Evolutionary conservation across 2,888 invertebrate genomes (phyloP).

Genomic region (Troilus luridus): DNA sequence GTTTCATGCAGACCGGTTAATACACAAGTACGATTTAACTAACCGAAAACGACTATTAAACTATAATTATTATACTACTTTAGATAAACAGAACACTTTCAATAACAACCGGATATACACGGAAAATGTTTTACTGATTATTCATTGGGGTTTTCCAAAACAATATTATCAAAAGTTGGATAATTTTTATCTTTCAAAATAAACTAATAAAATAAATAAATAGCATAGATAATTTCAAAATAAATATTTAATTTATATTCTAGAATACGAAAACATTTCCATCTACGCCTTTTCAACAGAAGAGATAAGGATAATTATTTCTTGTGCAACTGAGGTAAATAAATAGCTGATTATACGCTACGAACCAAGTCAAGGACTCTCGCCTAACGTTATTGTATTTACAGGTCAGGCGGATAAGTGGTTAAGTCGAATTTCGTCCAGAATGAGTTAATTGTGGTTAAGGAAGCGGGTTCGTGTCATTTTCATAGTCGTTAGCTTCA

Average conservation of each 20-base stretch:
- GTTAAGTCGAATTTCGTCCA: too few species aligned
- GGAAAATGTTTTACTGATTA: not conserved
- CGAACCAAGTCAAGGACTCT: constrained; percentile 1
- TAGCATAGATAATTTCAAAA: not conserved
- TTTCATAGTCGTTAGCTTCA: too few species aligned
- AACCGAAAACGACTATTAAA: too few species aligned
- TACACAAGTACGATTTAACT: too few species aligned
- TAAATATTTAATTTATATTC: constrained; percentile 1
- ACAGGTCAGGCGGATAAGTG: too few species aligned
- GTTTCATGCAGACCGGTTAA: too few species aligned
- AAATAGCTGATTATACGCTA: not conserved
- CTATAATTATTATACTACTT: too few species aligned
- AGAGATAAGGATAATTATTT: not conserved
- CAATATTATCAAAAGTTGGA: not conserved
- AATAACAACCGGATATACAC: not conserved
- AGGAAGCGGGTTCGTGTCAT: too few species aligned
- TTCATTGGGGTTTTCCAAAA: not conserved
- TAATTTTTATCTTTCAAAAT: not conserved
- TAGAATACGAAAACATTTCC: not conserved
- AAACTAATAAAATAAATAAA: not conserved
- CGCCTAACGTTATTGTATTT: too few species aligned
- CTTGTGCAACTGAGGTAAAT: constrained; percentile 3
- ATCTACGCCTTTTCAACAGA: not conserved
- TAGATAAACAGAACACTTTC: not conserved
- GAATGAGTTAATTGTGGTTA: too few species aligned